These are phyloP conservation scores for Drosophila mayri DNA, from an alignment of 1,140 invertebrate species.

Conservation along the genomic window DNA sequence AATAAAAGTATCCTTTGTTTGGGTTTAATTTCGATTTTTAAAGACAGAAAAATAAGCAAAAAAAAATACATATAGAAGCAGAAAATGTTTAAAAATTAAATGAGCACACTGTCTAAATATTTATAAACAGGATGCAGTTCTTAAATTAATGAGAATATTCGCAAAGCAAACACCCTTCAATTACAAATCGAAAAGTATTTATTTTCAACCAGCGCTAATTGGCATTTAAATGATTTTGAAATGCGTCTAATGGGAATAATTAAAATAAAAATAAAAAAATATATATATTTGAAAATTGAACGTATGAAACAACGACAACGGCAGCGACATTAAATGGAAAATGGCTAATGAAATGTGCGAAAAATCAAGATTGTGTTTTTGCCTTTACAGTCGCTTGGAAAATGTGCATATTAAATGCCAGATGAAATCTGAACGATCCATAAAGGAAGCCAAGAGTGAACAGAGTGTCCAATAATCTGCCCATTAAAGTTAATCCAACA, in stretches of 20 bases:
- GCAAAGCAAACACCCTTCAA: background rate
- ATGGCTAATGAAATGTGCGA: slow-evolving; percentile 34
- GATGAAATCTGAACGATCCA: slow-evolving; percentile 53
- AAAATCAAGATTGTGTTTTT: slow-evolving; percentile 10
- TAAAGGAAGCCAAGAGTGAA: slow-evolving; percentile 37
- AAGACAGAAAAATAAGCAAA: background rate
- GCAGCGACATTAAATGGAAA: slow-evolving; percentile 5
- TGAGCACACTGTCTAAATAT: background rate
- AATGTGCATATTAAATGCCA: slow-evolving; percentile 75
- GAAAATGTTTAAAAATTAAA: background rate
- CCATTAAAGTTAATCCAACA: slow-evolving; percentile 45
- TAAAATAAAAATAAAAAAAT: slow-evolving; percentile 11
- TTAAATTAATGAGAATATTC: background rate
- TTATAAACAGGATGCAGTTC: background rate
- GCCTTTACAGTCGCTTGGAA: slow-evolving; percentile 65
- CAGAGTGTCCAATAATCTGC: slow-evolving; percentile 15
- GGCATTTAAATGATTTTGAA: slow-evolving; percentile 40
- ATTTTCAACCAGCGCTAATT: slow-evolving; percentile 39
- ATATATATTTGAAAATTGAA: slow-evolving; percentile 6
- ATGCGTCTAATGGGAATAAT: slow-evolving; percentile 4
- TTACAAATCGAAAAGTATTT: slow-evolving; percentile 19
- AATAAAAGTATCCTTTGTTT: background rate
- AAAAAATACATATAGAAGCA: background rate
- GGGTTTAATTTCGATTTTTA: background rate
- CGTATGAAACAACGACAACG: slow-evolving; percentile 10